Evolutionary conservation across 2,113 vertebrate species (phyloP), one percentile per base, ranked within the genome.

Genomic region (Pomatostomus ruficeps): DNA sequence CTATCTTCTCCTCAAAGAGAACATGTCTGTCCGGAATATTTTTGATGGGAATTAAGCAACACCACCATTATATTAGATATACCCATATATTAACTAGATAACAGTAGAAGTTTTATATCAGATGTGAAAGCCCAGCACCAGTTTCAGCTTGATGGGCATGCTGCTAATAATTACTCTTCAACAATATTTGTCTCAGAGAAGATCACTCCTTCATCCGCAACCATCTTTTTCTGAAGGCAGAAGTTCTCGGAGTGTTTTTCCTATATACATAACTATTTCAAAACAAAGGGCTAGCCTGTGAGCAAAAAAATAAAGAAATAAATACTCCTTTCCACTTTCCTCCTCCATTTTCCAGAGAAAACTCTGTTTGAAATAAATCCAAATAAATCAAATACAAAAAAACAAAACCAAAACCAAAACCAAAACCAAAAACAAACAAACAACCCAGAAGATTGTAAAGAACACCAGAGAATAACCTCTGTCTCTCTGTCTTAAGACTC

Each of bases 221-320:
- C 14, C n/a, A 61, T 11, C 23, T 90, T 75, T 85, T 55, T 95
- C 72, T 85, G 77, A 80, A 74, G 68, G 78, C 33, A 78, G 62
- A 94, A 79, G 55, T 73, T 57, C 63, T 62, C 80, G 48, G 67
- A 94, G 67, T 52, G 33, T 10, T 92, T 94, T 74, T 72, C 28
- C 54, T 57, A 40, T 77, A 86, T 61, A 93, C 38, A 94, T n/a
- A 97, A 94, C 42, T 51, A 26, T 97, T 97, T 97, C 36, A 96
- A 86, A 94, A 93, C 74, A 79, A 93, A 96, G 24, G 7, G 1
- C 51, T 98, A 89, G 81, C 85, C 29, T 73, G 33, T 36, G 36
- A 97, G 89, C 85, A 97, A 96, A 96, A 82, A 67, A 95, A 92
- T 62, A n/a, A n/a, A n/a, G n/a, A 51, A 94, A 92, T 70, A 83